Base-by-base conservation (phyloP, 2,113 vertebrate genomes). In the Amazona vittata region DNA sequence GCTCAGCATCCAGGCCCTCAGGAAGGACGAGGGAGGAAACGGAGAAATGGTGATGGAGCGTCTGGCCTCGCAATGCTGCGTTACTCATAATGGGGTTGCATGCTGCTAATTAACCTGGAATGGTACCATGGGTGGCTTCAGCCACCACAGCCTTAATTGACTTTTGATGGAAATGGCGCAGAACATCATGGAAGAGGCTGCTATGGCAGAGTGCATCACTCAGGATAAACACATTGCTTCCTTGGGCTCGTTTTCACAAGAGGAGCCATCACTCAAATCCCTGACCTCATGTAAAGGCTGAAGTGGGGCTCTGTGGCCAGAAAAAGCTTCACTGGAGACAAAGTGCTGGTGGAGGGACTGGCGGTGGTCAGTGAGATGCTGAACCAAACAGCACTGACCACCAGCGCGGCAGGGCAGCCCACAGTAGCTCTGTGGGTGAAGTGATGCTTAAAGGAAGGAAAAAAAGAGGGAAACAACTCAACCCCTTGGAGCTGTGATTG, bases 61-160 rank as follows among this genome's bases (percentile, higher is more conserved):
- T 43, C 73, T 64, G 76, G 73, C 69, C 77, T 60, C 0, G 0
- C 39, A 21, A 0, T 26, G 44, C 59, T 0, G 0, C 22, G 33
- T 82, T 84, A 35, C 47, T 84, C 55, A 3, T 71, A 43, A 68
- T 35, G 52, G 28, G 47, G 31, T 47, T 31, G 60, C 11, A 19
- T 75, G 77, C 50, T 44, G 52, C 65, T 71, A 89, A 92, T 91
- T 91, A 84, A 89, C 29, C 44, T 86, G 93, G 73, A 91, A 59
- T 78, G 86, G 25, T 18, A 39, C 50, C 55, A n/a, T 74, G 73
- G 52, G 53, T 59, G 62, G 39, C 47, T 94, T 92, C 37, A 49
- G 85, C 78, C 18, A 21, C 69, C 50, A 39, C 39, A 74, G 55
- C 20, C 35, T 78, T 94, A 86, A 91, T 86, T 63, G 83, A 31